Evolutionary conservation across 2,113 vertebrate genomes (phyloP), one percentile per base, ranked within the genome.

Genomic region (Aplodontia rufa): DNA sequence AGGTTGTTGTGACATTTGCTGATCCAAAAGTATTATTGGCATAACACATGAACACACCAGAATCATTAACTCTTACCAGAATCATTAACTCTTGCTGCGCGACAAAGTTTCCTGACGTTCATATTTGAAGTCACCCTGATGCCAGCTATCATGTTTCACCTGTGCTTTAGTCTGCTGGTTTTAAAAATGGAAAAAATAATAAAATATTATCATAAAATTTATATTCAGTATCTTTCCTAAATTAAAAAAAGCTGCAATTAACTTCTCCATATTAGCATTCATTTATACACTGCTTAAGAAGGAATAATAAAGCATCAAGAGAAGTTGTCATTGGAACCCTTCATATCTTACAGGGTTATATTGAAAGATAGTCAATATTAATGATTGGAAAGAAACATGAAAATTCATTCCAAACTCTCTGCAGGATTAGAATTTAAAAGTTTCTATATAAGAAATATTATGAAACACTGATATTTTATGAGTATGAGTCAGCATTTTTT

Each of bases 31-130:
- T 87, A 91, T 99, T 99, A 98, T 96, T 94, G 60, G 99, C 99
- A 93, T 99, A 98, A 97, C 99, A 99, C n/a, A 94, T 98, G 98
- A 99, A 99, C 84, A 97, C 98, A 92, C 99, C 99, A 19, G 99
- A 98, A 94, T 99, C 99, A 91, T n/a, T n/a, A n/a, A n/a, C n/a
- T n/a, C n/a, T n/a, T n/a, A n/a, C n/a, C n/a, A n/a, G n/a, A n/a
- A n/a, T n/a, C n/a, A n/a, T 98, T 98, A 62, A 98, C 98, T 90
- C 96, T 97, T 96, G 99, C 99, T 35, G 98, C 97, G 72, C 84
- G 97, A 98, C 96, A 99, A 87, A 1, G 96, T 99, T 97, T 98
- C 97, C 95, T 98, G 99, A 92, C 97, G 98, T 87, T 98, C 97
- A 20, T 99, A 99, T 80, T 96, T 93, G 94, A 98, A 98, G 97